These are phyloP conservation scores for Callorhinus ursinus DNA, from an alignment of 2,113 vertebrate species.

Conservation along the genomic window DNA sequence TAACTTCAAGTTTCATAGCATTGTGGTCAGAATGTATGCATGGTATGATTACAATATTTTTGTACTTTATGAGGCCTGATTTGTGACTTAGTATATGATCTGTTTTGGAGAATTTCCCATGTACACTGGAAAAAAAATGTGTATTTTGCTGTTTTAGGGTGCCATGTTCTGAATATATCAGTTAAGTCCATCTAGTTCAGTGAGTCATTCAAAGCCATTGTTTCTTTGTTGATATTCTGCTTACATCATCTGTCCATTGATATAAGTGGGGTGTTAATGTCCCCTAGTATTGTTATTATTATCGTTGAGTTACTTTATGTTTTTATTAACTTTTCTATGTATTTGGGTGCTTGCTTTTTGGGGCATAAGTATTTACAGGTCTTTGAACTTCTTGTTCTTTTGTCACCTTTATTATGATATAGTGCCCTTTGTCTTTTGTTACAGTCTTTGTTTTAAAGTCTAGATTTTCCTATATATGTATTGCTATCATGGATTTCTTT, in stretches of 20 bases:
- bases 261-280: background rate
- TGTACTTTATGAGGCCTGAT: background rate
- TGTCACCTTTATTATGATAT: background rate
- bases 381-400: background rate
- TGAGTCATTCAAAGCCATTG: background rate
- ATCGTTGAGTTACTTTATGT: background rate
- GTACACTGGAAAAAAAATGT: background rate
- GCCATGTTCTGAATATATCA: background rate
- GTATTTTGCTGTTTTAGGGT: background rate
- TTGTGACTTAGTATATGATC: too few relatives aligned
- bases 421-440: background rate
- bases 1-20: background rate
- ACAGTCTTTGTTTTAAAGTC: background rate
- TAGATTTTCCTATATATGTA: background rate
- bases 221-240: background rate
- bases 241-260: background rate
- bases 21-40: background rate
- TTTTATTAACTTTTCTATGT: background rate
- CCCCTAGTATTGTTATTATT: background rate
- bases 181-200: background rate
- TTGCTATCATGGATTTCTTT: background rate
- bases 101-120: background rate
- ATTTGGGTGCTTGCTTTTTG: background rate
- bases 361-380: background rate
- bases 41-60: background rate